A percentile compares a stretch with the other conserved stretches of the same genome.
Conservation (phyloP, 1,140 invertebrate species). For the Octopus sinensis region DNA sequence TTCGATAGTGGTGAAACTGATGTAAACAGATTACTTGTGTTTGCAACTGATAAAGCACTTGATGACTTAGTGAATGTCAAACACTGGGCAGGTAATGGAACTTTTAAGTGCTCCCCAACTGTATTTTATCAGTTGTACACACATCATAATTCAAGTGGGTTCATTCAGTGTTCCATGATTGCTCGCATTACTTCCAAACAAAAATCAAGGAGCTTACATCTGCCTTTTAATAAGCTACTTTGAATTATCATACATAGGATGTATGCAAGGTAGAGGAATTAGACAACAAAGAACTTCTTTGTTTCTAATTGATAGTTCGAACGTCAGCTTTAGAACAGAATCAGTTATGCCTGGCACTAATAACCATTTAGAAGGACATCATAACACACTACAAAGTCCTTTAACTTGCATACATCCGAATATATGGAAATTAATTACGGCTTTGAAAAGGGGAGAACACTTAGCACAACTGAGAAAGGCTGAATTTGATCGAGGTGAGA, state of each 20-base stretch:
- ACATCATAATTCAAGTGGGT: background rate
- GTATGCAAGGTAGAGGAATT: background rate
- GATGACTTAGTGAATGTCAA: background rate
- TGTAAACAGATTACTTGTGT: constrained; percentile 8
- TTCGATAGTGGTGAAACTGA: constrained; percentile 4
- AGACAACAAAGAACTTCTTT: background rate
- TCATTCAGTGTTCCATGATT: background rate
- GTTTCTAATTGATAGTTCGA: background rate
- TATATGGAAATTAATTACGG: background rate
- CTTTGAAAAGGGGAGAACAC: constrained; percentile 7
- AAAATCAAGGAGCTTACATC: background rate
- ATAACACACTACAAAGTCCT: background rate
- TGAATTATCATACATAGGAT: background rate
- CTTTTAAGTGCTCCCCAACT: background rate
- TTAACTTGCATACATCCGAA: background rate
- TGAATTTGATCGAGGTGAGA: background rate
- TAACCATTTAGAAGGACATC: background rate
- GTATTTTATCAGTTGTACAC: constrained; percentile 8
- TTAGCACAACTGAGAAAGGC: constrained; percentile 7
- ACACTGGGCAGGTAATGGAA: background rate
- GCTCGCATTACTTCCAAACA: background rate
- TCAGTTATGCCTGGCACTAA: background rate
- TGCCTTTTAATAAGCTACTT: background rate
- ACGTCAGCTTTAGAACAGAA: background rate
- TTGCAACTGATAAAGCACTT: background rate